A percentile compares a stretch with the other conserved stretches of the same genome.
Evolutionary conservation across 2,113 vertebrate genomes (phyloP).

Genomic region (Clinocottus analis): DNA sequence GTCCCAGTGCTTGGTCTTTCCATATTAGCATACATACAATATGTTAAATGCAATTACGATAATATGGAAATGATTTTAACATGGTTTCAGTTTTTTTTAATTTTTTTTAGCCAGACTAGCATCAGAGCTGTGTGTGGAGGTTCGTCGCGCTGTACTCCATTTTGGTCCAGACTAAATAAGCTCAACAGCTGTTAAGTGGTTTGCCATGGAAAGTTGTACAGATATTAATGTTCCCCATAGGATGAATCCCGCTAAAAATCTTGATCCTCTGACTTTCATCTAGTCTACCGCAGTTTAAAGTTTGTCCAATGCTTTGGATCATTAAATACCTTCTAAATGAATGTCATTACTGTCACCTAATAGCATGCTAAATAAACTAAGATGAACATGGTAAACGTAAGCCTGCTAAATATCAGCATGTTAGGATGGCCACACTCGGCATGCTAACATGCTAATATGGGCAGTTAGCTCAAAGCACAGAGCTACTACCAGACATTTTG

Average conservation of each 20-base stretch:
- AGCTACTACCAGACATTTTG: neutral
- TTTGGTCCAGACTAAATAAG: neutral
- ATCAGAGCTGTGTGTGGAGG: neutral
- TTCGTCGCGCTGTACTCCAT: neutral
- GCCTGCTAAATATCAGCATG: neutral
- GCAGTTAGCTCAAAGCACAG: neutral
- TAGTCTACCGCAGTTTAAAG: neutral
- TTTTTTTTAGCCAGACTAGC: neutral
- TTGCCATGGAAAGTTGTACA: neutral
- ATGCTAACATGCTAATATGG: neutral
- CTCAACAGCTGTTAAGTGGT: neutral
- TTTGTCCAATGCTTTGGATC: neutral
- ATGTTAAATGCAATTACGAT: neutral
- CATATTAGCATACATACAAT: neutral
- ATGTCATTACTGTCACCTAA: neutral
- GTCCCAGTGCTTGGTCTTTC: neutral
- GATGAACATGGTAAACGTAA: neutral
- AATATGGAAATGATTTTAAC: neutral
- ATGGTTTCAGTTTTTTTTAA: neutral
- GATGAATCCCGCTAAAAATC: neutral
- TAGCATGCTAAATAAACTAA: neutral
- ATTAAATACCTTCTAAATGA: neutral
- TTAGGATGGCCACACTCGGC: neutral
- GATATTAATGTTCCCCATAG: neutral
- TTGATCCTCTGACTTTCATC: neutral